Evolutionary conservation across 1,140 invertebrate genomes (phyloP).

Genomic region (Physella acuta): DNA sequence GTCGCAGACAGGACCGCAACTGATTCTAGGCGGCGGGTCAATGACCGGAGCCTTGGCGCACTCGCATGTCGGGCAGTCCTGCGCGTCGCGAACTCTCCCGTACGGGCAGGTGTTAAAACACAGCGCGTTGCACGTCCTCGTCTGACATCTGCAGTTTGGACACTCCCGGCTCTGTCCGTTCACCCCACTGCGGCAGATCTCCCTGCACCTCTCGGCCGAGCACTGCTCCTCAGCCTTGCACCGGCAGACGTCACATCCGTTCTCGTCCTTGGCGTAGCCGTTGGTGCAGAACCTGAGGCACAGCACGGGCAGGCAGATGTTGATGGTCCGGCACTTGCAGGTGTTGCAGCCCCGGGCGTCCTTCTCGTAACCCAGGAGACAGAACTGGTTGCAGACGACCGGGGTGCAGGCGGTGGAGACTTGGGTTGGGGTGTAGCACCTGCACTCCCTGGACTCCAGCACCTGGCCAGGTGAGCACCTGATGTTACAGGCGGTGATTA

Average conservation of each 20-base stretch:
- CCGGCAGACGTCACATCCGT: background rate
- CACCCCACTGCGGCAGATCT: too few species aligned
- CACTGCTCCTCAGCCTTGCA: background rate
- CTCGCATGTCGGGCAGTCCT: background rate
- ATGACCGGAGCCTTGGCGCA: background rate
- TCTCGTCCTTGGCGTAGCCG: background rate
- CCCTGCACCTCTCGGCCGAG: background rate
- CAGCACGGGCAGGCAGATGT: background rate
- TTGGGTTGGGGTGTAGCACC: too few species aligned
- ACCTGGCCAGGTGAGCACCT: too few species aligned
- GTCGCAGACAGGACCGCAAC: background rate
- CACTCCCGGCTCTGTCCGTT: too few species aligned
- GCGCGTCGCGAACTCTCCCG: background rate
- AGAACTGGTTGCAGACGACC: background rate
- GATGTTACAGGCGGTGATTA: too few species aligned
- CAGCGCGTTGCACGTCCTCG: background rate
- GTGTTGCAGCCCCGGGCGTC: background rate
- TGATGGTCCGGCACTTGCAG: background rate
- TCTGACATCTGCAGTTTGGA: too few species aligned
- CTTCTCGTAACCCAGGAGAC: background rate
- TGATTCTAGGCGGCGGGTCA: too few species aligned
- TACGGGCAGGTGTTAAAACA: background rate
- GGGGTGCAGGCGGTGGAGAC: background rate
- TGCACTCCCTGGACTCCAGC: too few species aligned
- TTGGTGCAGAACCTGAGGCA: background rate